phyloP scores from a whole-genome alignment of 2,797 vertebrate genomes.

The Octomys mimax region DNA sequence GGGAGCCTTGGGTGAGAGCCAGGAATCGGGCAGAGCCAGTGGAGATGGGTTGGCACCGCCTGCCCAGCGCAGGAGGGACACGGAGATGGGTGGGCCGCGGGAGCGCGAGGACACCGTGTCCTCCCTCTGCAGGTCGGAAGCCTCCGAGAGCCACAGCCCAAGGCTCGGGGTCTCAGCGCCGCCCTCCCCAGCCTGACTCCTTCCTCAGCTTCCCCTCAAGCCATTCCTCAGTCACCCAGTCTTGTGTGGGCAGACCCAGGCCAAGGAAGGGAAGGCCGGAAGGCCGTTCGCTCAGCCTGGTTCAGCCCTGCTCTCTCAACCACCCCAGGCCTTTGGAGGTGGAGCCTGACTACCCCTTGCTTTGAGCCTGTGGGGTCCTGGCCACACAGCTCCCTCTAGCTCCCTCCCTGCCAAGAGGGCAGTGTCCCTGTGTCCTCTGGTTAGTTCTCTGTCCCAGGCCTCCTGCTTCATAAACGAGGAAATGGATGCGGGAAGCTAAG shows the following conservation, averaged over 20 bases:
- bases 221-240: fast-evolving
- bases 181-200: background rate
- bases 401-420: too few species aligned
- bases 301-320: too few species aligned
- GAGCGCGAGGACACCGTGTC: too few species aligned
- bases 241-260: background rate
- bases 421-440: too few species aligned
- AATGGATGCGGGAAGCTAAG: too few species aligned
- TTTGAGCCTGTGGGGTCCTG: background rate
- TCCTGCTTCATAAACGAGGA: background rate
- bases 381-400: fast-evolving
- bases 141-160: fast-evolving
- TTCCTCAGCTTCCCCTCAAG: background rate
- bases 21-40: fast-evolving
- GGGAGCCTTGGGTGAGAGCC: fast-evolving
- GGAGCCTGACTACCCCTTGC: background rate
- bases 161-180: fast-evolving
- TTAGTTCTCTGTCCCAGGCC: fast-evolving
- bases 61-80: fast-evolving
- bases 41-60: background rate
- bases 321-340: fast-evolving
- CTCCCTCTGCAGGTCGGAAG: background rate
- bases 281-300: background rate
- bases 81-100: fast-evolving
- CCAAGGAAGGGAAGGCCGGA: background rate